phyloP scores from a whole-genome alignment of 1,140 invertebrate species.

The Papilio polyxenes region DNA sequence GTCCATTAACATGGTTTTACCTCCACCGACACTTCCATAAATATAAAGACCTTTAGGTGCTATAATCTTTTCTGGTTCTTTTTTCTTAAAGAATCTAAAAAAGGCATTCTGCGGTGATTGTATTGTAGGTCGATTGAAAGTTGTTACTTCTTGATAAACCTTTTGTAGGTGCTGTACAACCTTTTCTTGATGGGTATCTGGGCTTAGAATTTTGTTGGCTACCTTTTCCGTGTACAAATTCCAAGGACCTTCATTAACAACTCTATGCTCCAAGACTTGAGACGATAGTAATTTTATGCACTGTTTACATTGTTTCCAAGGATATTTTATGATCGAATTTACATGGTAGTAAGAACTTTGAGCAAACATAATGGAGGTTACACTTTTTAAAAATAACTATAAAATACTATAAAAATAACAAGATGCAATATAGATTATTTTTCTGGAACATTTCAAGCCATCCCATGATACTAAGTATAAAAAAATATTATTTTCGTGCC shows the following conservation, averaged over 20 bases:
- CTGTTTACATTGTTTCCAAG: conserved; percentile 56
- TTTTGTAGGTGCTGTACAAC: conserved; percentile 86
- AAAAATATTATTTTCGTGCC: conserved; percentile 5
- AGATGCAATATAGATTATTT: neutral
- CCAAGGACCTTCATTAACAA: conserved; percentile 73
- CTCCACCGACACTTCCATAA: conserved; percentile 93
- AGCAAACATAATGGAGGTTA: conserved; percentile 53
- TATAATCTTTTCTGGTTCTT: conserved; percentile 74
- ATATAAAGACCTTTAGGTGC: conserved; percentile 90
- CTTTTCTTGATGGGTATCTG: conserved; percentile 87
- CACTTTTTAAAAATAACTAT: conserved; percentile 41
- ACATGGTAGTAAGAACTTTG: conserved; percentile 52
- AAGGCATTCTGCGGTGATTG: conserved; percentile 62
- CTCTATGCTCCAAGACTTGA: conserved; percentile 51
- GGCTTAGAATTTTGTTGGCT: conserved; percentile 75
- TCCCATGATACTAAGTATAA: neutral
- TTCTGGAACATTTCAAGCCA: conserved; percentile 31
- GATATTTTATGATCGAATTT: conserved; percentile 53
- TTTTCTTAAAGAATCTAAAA: conserved; percentile 73
- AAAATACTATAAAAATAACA: conserved; percentile 42
- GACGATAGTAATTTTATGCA: conserved; percentile 65
- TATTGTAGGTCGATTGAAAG: conserved; percentile 80
- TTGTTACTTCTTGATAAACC: conserved; percentile 84
- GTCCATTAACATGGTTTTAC: conserved; percentile 99
- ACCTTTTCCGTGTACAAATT: conserved; percentile 82